phyloP scores from a whole-genome alignment of 2,797 vertebrate genomes.

The Smutsia temminckii region DNA sequence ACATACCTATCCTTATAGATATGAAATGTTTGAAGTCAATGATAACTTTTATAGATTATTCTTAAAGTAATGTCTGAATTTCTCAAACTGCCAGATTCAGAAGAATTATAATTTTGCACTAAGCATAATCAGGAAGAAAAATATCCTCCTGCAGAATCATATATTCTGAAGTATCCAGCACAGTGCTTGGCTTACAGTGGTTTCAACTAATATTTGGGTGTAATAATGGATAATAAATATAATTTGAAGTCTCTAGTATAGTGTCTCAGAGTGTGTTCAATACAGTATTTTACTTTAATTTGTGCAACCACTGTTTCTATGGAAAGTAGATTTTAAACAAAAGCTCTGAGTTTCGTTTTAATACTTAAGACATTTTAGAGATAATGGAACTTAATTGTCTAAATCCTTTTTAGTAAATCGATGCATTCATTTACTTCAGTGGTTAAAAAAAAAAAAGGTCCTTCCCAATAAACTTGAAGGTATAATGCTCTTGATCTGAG shows the following conservation, averaged over 20 bases:
- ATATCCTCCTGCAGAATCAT: not conserved
- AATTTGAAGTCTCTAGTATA: not conserved
- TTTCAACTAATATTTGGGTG: not conserved
- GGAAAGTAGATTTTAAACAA: conserved; percentile 26
- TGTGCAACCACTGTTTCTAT: not conserved
- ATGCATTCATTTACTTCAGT: conserved; percentile 17
- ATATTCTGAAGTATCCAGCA: not conserved
- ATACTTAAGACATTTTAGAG: not conserved
- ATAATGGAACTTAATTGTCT: not conserved
- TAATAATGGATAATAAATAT: not conserved
- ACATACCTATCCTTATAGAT: not conserved
- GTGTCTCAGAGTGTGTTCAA: not conserved
- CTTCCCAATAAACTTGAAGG: not conserved
- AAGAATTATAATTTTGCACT: not conserved
- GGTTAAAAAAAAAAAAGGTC: not conserved
- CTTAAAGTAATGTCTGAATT: conserved; percentile 7
- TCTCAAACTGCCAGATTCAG: not conserved
- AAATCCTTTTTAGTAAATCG: conserved; percentile 32
- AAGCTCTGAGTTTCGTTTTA: not conserved
- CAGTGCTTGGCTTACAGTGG: not conserved
- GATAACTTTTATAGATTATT: conserved; percentile 10
- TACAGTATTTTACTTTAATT: conserved; percentile 8
- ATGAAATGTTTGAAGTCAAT: not conserved
- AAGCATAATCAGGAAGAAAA: not conserved
- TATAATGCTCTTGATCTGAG: not conserved